Evolutionary conservation across 2,797 vertebrate genomes (phyloP).

Genomic region (Artibeus lituratus): DNA sequence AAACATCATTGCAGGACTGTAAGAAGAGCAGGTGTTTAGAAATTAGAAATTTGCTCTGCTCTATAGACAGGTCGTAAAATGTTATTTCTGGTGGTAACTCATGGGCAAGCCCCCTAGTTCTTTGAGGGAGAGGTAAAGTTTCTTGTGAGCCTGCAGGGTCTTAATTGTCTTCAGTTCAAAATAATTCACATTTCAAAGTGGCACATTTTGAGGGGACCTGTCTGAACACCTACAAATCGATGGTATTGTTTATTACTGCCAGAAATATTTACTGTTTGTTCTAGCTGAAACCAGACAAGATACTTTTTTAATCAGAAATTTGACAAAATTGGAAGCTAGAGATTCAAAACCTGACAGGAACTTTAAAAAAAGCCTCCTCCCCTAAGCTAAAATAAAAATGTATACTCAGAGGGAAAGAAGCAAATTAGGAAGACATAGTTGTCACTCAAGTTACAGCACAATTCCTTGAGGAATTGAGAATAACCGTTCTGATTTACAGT

Average conservation of each 20-base stretch:
- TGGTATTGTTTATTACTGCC: background rate
- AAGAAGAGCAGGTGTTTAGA: background rate
- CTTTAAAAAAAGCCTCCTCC: background rate
- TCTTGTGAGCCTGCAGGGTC: background rate
- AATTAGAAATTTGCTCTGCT: background rate
- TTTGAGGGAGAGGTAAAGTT: background rate
- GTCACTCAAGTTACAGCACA: background rate
- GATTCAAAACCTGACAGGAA: background rate
- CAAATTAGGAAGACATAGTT: background rate
- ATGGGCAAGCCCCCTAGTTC: background rate
- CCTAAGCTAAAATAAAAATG: background rate
- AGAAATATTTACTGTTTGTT: background rate
- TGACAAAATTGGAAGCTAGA: background rate
- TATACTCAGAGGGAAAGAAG: background rate
- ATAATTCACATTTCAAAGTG: background rate
- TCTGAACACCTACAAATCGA: background rate
- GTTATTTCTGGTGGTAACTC: background rate
- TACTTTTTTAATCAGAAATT: background rate
- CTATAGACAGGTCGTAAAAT: background rate
- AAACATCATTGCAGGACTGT: background rate
- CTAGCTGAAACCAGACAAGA: background rate
- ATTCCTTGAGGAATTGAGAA: background rate
- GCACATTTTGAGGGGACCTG: background rate
- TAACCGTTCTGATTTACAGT: background rate
- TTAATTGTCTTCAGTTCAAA: background rate